phyloP scores from a whole-genome alignment of 2,888 invertebrate genomes.

The Gastrophysa polygoni region DNA sequence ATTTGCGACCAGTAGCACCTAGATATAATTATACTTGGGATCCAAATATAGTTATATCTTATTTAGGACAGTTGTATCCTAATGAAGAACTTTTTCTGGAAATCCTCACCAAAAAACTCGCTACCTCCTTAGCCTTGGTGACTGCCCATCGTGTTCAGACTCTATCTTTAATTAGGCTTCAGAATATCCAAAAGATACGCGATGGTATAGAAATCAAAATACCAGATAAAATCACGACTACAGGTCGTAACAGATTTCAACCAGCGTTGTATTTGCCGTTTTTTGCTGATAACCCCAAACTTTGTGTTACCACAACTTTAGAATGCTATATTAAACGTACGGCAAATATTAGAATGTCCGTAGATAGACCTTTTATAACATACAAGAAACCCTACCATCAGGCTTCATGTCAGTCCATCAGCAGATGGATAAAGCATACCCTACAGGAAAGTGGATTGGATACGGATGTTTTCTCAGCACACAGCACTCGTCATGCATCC shows the following conservation, averaged over 20 bases:
- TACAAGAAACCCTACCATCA: not conserved
- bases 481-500: too few relatives aligned
- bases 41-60: constrained; percentile 6
- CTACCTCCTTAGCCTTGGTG: not conserved
- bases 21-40: constrained; percentile 14
- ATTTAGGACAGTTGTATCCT: not conserved
- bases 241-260: constrained; percentile 5
- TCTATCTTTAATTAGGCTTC: constrained; percentile 9
- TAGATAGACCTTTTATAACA: not conserved
- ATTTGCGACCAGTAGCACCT: constrained; percentile 1
- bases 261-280: constrained; percentile 14
- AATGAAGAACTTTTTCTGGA: not conserved
- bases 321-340: not conserved
- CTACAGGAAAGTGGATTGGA: too few relatives aligned
- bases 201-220: constrained; percentile 7
- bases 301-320: not conserved
- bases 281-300: not conserved
- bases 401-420: not conserved
- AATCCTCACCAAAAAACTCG: not conserved
- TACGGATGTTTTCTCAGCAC: too few relatives aligned
- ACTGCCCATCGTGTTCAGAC: constrained; percentile 3
- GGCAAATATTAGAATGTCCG: not conserved
- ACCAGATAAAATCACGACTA: constrained; percentile 22
- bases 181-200: constrained; percentile 4
- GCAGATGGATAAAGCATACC: not conserved